Conservation (phyloP, 2,113 vertebrate species). For the Notothenia rossii region DNA sequence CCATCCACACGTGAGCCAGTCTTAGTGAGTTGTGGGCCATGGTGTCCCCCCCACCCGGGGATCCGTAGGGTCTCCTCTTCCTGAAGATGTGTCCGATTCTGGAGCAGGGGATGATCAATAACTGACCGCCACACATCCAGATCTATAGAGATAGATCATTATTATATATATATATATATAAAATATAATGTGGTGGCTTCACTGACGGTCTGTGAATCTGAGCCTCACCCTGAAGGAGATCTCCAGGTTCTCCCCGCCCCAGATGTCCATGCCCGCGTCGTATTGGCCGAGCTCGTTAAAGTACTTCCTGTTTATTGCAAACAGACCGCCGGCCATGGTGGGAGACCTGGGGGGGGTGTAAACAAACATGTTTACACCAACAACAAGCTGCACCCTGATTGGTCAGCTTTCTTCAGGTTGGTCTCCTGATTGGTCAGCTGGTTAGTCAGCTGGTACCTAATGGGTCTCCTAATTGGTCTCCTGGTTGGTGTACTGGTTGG, state of each 20-base stretch:
- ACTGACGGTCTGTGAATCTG: conserved; percentile 11
- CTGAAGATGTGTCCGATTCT: conserved; percentile 97
- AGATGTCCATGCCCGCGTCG: conserved; percentile 97
- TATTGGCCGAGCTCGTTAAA: conserved; percentile 95
- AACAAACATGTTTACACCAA: not conserved
- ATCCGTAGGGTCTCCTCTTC: conserved; percentile 95
- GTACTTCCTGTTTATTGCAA: conserved; percentile 95
- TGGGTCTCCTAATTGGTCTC: too few relatives aligned
- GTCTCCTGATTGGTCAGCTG: not conserved
- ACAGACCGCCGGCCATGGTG: conserved; percentile 98
- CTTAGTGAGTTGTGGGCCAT: conserved; percentile 97
- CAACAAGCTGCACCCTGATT: not conserved
- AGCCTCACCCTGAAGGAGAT: conserved; percentile 94
- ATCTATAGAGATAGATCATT: conserved; percentile 81
- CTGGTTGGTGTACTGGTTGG: too few relatives aligned
- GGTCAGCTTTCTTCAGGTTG: not conserved
- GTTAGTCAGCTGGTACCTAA: too few relatives aligned
- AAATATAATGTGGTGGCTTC: conserved; percentile 1
- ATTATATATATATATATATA: too few relatives aligned
- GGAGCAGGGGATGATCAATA: conserved; percentile 96
- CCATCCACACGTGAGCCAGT: conserved; percentile 96
- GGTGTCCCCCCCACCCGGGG: conserved; percentile 94
- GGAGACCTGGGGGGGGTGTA: conserved; percentile 86
- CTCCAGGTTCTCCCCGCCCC: conserved; percentile 98
- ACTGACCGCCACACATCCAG: conserved; percentile 97